Evolutionary conservation across 92 coral and sea anemone species (phyloP).

Genomic region (Phymanthus crucifer): DNA sequence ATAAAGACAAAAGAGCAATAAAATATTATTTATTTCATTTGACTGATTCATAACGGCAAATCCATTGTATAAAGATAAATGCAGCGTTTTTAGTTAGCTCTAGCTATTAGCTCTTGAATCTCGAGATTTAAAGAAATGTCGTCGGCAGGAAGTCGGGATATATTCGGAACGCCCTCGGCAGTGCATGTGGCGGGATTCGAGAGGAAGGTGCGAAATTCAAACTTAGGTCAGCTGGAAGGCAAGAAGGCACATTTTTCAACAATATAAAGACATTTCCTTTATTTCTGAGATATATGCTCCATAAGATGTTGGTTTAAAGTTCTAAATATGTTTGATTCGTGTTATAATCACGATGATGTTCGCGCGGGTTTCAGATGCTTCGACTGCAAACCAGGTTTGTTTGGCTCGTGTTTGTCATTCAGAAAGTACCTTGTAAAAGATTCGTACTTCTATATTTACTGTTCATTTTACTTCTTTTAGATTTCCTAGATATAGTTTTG

Average conservation of each 20-base stretch:
- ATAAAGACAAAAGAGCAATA: too few species aligned
- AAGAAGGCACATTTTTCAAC: not conserved
- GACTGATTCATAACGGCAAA: too few species aligned
- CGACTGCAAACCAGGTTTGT: slow-evolving; percentile 40
- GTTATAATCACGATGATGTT: slow-evolving; percentile 36
- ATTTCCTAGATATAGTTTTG: not conserved
- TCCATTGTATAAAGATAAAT: too few species aligned
- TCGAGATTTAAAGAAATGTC: not conserved
- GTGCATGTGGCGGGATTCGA: not conserved
- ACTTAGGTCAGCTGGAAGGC: not conserved
- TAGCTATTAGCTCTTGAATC: not conserved
- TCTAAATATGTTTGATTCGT: slow-evolving; percentile 22
- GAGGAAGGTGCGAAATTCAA: slow-evolving; percentile 30
- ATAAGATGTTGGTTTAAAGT: not conserved
- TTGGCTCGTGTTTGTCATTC: not conserved
- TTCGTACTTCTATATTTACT: not conserved
- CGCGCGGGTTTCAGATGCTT: slow-evolving; percentile 26
- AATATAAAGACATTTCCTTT: not conserved
- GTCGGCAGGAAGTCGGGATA: not conserved
- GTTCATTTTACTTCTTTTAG: not conserved
- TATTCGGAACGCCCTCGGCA: slow-evolving; percentile 4
- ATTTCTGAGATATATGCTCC: not conserved
- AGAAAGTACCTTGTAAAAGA: not conserved
- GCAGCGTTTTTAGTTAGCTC: too few species aligned
- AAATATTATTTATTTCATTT: too few species aligned